A percentile compares a stretch with the other conserved stretches of the same genome.
Evolutionary conservation across 2,113 vertebrate genomes (phyloP).

Genomic region (Gymnobelideus leadbeateri): DNA sequence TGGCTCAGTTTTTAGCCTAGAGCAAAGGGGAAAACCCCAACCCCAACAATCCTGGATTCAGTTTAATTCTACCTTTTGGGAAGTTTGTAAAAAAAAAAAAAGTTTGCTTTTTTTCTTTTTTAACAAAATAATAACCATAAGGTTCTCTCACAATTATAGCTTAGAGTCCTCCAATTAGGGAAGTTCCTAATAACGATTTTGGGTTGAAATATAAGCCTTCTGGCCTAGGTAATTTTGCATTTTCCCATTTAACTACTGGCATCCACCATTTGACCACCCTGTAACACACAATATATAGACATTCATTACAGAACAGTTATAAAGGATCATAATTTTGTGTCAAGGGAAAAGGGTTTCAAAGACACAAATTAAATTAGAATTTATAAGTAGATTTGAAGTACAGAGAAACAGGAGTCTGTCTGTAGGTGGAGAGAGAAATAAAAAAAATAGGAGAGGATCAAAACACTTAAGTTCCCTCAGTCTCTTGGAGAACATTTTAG

Average conservation of each 20-base stretch:
- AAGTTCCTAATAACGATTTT: neutral
- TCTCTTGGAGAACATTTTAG: neutral
- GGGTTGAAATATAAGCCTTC: neutral
- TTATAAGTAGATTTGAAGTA: neutral
- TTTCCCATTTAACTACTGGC: neutral
- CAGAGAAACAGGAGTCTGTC: neutral
- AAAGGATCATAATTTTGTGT: neutral
- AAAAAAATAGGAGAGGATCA: neutral
- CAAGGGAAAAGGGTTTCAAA: neutral
- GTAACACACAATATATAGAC: neutral
- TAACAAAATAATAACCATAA: neutral
- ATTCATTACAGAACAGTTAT: neutral
- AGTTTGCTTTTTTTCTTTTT: too few relatives aligned
- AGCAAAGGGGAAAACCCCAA: neutral
- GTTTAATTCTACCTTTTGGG: neutral
- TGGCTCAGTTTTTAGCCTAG: neutral
- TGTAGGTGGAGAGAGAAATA: neutral
- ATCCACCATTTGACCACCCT: neutral
- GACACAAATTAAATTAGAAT: neutral
- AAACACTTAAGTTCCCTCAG: neutral
- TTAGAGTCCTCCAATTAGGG: neutral
- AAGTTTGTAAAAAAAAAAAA: neutral
- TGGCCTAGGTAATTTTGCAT: neutral
- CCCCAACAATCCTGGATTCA: neutral
- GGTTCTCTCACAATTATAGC: neutral